Conservation (phyloP, 1,140 invertebrate genomes). For the Microplitis demolitor region DNA sequence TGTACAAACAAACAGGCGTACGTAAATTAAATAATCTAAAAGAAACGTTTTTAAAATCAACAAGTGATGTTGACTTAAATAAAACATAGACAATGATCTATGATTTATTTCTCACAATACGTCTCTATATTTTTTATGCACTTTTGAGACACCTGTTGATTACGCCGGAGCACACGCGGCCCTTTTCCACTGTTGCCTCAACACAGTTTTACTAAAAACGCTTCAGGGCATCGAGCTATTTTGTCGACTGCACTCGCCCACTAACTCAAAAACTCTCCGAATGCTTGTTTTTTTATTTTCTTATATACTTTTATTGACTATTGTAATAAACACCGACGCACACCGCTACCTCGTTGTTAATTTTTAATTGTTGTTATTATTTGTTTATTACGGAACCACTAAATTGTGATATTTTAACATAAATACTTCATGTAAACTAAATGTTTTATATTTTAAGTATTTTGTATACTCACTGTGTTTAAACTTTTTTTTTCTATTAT, state of each 20-base stretch:
- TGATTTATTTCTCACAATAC: conserved; percentile 10
- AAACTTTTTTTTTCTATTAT: neutral
- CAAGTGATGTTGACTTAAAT: neutral
- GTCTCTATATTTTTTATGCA: conserved; percentile 33
- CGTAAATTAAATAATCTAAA: neutral
- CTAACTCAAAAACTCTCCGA: neutral
- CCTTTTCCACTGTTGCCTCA: conserved; percentile 10
- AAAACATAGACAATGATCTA: neutral
- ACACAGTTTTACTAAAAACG: neutral
- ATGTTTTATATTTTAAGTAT: too few relatives aligned
- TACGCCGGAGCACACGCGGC: conserved; percentile 21
- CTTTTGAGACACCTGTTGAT: conserved; percentile 37
- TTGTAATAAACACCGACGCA: too few relatives aligned
- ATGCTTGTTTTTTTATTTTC: too few relatives aligned
- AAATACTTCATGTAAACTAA: too few relatives aligned
- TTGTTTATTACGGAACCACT: too few relatives aligned
- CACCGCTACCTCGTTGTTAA: too few relatives aligned
- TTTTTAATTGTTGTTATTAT: too few relatives aligned
- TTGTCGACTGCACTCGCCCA: neutral
- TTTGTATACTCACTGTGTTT: too few relatives aligned
- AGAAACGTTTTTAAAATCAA: neutral
- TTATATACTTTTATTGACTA: too few relatives aligned
- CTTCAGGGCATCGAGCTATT: neutral
- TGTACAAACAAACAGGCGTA: neutral
- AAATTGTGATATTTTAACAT: too few relatives aligned